These are phyloP conservation scores for Lithobius niger DNA, from an alignment of 1,140 invertebrate genomes.

Conservation along the genomic window DNA sequence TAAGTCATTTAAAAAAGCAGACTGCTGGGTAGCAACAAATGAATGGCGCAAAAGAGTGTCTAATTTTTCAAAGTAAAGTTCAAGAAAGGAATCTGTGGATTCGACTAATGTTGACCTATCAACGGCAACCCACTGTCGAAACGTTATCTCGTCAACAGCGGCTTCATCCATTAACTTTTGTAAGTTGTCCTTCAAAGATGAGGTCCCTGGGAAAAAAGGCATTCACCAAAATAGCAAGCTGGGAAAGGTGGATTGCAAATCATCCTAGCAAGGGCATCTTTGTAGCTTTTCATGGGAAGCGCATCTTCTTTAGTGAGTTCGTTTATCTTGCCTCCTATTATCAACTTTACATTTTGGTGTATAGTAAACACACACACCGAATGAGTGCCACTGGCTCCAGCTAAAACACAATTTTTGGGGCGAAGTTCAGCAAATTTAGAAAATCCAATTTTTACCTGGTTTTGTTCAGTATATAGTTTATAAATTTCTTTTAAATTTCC, in stretches of 20 bases:
- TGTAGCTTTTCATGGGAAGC: background rate
- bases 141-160: no score
- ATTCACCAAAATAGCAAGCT: no score
- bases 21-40: background rate
- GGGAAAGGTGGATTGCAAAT: no score
- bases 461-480: constrained; percentile 8
- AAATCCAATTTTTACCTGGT: constrained; percentile 13
- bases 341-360: constrained; percentile 21
- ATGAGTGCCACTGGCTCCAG: constrained; percentile 10
- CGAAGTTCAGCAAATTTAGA: constrained; percentile 6
- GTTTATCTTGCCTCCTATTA: no score
- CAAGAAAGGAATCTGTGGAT: constrained; percentile 14
- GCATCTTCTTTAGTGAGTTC: no score
- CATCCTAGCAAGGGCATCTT: background rate
- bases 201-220: no score
- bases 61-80: constrained; percentile 10
- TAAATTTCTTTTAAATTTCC: constrained; percentile 11
- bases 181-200: no score
- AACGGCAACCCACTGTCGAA: no score
- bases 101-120: no score
- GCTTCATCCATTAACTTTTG: no score
- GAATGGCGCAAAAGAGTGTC: background rate
- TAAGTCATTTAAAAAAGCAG: background rate
- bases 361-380: constrained; percentile 18
- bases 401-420: constrained; percentile 1